Conservation (phyloP, 2,797 vertebrate species). For the Heterohyrax brucei region DNA sequence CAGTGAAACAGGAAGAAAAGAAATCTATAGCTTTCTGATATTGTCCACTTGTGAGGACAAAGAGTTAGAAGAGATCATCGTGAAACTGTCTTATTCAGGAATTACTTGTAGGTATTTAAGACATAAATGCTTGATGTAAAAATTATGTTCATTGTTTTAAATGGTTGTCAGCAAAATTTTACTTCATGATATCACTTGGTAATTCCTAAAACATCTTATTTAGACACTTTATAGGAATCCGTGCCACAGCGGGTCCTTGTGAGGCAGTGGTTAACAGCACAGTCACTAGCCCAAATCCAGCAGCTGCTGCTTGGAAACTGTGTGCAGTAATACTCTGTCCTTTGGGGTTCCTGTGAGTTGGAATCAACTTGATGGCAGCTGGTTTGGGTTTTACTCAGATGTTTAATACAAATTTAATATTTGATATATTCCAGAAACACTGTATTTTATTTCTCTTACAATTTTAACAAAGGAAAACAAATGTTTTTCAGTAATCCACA, state of each 20-base stretch:
- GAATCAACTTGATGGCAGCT: no score
- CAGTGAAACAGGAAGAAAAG: not conserved
- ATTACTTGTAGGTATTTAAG: not conserved
- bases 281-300: no score
- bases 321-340: no score
- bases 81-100: not conserved
- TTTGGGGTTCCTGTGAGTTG: no score
- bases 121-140: not conserved
- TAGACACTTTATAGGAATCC: not conserved
- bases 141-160: not conserved
- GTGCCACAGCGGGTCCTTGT: no score
- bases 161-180: no score
- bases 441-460: constrained; percentile 5
- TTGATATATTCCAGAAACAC: not conserved
- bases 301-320: no score
- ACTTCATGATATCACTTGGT: no score
- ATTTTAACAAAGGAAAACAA: not conserved
- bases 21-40: not conserved
- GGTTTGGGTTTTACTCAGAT: no score
- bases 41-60: not conserved
- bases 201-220: not conserved
- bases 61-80: not conserved
- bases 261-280: no score
- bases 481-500: not conserved
- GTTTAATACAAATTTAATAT: not conserved